Evolutionary conservation across 2,113 vertebrate species (phyloP).

Genomic region (Periophthalmodon schlosseri): DNA sequence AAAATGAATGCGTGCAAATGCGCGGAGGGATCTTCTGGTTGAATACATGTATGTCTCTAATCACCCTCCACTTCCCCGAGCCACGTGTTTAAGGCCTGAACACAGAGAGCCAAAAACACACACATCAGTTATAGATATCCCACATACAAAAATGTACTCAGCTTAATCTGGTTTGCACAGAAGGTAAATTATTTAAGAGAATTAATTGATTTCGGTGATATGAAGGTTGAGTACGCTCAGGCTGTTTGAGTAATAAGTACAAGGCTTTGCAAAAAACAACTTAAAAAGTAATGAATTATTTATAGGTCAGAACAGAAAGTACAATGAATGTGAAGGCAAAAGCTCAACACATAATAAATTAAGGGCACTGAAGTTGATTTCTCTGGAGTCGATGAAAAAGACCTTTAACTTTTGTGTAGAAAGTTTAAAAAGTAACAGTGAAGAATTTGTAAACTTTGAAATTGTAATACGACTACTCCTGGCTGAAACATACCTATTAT

Average conservation of each 20-base stretch:
- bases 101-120: conserved; percentile 46
- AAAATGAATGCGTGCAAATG: conserved; percentile 82
- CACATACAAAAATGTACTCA: conserved; percentile 71
- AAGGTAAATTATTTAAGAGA: conserved; percentile 81
- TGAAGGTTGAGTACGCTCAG: conserved; percentile 76
- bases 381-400: conserved; percentile 57
- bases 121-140: conserved; percentile 66
- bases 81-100: conserved; percentile 62
- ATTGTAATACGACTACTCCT: neutral
- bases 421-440: conserved; percentile 51
- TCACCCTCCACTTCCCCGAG: conserved; percentile 72
- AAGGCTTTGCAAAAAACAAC: conserved; percentile 75
- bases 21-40: conserved; percentile 70
- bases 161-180: conserved; percentile 75
- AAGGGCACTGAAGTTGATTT: conserved; percentile 65
- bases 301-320: conserved; percentile 70
- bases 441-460: neutral
- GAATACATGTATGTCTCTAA: conserved; percentile 64
- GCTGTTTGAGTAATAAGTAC: conserved; percentile 76
- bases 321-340: conserved; percentile 60
- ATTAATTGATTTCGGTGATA: conserved; percentile 83
- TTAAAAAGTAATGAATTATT: conserved; percentile 83
- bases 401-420: conserved; percentile 40
- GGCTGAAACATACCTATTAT: neutral
- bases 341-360: conserved; percentile 71